phyloP scores from a whole-genome alignment of 2,888 invertebrate species.

The Xanthorhoe spadicearia region DNA sequence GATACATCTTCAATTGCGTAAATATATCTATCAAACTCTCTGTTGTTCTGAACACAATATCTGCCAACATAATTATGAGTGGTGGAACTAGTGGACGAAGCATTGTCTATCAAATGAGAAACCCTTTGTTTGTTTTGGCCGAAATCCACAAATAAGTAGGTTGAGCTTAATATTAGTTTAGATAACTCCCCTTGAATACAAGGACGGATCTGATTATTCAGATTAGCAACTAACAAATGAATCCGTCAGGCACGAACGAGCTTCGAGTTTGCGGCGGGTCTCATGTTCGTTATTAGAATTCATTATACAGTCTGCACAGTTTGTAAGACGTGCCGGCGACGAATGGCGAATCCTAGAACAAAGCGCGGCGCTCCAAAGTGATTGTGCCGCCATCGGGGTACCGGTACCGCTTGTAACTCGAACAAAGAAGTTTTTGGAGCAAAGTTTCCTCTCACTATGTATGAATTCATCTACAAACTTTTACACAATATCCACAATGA shows the following conservation, averaged over 20 bases:
- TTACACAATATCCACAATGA: conserved; percentile 44
- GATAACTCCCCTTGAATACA: conserved; percentile 40
- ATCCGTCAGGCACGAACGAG: conserved; percentile 46
- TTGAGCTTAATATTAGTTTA: conserved; percentile 39
- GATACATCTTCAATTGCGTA: not conserved
- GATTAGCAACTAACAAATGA: conserved; percentile 46
- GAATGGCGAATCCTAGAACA: conserved; percentile 52
- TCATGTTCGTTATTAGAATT: conserved; percentile 49
- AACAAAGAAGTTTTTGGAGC: conserved; percentile 52
- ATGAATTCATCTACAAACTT: conserved; percentile 47
- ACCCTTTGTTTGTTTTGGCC: conserved; percentile 16
- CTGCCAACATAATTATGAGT: not conserved
- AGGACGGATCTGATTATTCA: conserved; percentile 46
- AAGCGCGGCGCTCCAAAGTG: conserved; percentile 46
- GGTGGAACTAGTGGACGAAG: not conserved
- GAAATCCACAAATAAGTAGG: conserved; percentile 32
- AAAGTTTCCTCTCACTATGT: conserved; percentile 44
- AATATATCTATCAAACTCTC: conserved; percentile 1
- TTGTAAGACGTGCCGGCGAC: conserved; percentile 45
- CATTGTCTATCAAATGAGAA: conserved; percentile 10
- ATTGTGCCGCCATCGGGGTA: conserved; percentile 48
- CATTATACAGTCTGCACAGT: conserved; percentile 44
- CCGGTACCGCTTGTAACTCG: conserved; percentile 36
- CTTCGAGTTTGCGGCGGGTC: conserved; percentile 40
- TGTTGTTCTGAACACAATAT: not conserved